Conservation (phyloP, 2,888 invertebrate genomes). For the Ectemnius cavifrons region DNA sequence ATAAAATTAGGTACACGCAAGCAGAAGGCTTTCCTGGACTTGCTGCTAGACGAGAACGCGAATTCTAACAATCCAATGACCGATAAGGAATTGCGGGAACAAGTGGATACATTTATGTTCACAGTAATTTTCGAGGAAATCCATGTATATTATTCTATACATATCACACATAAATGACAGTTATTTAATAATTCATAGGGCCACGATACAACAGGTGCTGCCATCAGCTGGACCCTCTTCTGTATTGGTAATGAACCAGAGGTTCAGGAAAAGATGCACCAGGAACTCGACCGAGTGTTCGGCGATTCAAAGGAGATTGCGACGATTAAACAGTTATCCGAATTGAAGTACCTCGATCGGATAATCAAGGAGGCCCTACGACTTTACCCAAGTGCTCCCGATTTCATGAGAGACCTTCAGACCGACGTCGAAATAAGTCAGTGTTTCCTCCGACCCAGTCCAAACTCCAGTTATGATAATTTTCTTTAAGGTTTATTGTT, state of each 20-base stretch:
- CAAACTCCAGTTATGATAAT: background rate
- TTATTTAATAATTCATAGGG: constrained; percentile 67
- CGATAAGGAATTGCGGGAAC: constrained; percentile 82
- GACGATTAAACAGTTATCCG: constrained; percentile 71
- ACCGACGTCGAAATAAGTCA: constrained; percentile 72
- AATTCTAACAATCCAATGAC: constrained; percentile 81
- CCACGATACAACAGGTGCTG: constrained; percentile 80
- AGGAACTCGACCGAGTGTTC: background rate
- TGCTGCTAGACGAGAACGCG: constrained; percentile 81
- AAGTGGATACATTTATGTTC: constrained; percentile 88
- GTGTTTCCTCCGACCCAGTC: background rate
- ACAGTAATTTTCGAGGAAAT: constrained; percentile 77
- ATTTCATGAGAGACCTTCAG: constrained; percentile 77
- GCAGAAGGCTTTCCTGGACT: constrained; percentile 47
- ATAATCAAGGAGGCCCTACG: constrained; percentile 81
- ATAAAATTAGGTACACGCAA: background rate
- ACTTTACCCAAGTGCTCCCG: constrained; percentile 80
- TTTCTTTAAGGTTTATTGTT: background rate
- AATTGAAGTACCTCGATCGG: constrained; percentile 80
- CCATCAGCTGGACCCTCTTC: constrained; percentile 79
- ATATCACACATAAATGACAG: background rate
- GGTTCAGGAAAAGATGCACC: background rate
- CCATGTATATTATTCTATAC: background rate
- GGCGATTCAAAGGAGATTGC: constrained; percentile 45
- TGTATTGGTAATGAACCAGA: constrained; percentile 73